A percentile compares a stretch with the other conserved stretches of the same genome.
Conservation (phyloP, 2,797 vertebrate species). For the Ptychadena robeensis region DNA sequence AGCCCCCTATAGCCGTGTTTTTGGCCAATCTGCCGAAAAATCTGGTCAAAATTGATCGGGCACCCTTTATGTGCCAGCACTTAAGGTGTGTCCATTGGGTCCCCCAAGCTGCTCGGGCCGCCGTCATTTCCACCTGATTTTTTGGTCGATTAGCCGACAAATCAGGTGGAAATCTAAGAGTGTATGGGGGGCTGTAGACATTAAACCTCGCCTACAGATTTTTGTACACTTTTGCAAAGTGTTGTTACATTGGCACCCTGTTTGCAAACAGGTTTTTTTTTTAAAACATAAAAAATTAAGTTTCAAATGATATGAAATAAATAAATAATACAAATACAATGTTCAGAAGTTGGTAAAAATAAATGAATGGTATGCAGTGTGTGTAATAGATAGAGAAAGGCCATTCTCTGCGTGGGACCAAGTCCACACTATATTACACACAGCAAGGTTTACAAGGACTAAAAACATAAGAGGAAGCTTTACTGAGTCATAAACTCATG, state of each 20-base stretch:
- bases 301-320: neutral
- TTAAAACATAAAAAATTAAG: neutral
- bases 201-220: neutral
- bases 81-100: no score
- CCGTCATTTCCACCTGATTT: no score
- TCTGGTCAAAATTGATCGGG: no score
- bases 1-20: no score
- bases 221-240: neutral
- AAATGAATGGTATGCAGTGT: neutral
- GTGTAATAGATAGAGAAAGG: neutral
- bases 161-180: no score
- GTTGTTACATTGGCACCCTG: constrained; percentile 62
- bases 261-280: neutral
- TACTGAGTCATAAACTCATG: constrained; percentile 47
- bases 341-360: neutral
- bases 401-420: neutral
- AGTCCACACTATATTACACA: constrained; percentile 37
- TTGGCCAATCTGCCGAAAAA: no score
- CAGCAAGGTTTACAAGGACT: constrained; percentile 27
- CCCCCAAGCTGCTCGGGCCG: no score
- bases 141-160: no score
- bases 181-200: no score
- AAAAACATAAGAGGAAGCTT: constrained; percentile 41
- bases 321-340: neutral
- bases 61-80: no score